Evolutionary conservation across 2,797 vertebrate species (phyloP).

Genomic region (Tokudaia tokunoshimensis): DNA sequence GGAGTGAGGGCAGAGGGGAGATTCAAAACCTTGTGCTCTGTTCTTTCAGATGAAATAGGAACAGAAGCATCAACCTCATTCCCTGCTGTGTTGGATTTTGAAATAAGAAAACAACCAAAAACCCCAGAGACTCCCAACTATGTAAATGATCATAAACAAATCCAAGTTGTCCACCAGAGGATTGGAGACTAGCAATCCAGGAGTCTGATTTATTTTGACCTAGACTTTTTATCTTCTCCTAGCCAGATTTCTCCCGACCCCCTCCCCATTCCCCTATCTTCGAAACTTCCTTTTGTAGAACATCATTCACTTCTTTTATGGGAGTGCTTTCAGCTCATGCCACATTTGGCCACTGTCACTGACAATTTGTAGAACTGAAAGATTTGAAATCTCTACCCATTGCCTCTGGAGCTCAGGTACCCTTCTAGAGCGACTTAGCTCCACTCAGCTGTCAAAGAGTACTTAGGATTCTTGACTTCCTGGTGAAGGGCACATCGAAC

Average conservation of each 20-base stretch:
- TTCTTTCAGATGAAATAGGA: constrained; percentile 78
- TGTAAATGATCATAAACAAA: constrained; percentile 78
- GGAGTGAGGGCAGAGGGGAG: constrained; percentile 61
- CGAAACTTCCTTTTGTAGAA: constrained; percentile 53
- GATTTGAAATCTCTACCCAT: neutral
- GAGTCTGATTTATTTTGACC: constrained; percentile 7
- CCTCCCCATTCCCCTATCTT: neutral
- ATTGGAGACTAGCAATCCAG: neutral
- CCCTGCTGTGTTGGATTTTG: constrained; percentile 80
- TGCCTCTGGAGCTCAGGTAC: neutral
- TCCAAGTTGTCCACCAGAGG: constrained; percentile 69
- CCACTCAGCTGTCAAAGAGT: neutral
- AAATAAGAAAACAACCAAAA: constrained; percentile 62
- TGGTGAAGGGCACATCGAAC: neutral
- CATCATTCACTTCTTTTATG: constrained; percentile 78
- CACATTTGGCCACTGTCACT: neutral
- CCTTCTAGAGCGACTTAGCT: neutral
- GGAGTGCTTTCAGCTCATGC: constrained; percentile 68
- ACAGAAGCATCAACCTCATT: constrained; percentile 41
- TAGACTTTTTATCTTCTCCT: neutral
- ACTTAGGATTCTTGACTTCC: neutral
- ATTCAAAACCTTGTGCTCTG: constrained; percentile 80
- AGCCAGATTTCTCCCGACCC: neutral
- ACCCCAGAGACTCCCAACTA: constrained; percentile 72
- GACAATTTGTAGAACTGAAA: neutral